phyloP scores from a whole-genome alignment of 2,113 vertebrate species.

The Peromyscus californicus region DNA sequence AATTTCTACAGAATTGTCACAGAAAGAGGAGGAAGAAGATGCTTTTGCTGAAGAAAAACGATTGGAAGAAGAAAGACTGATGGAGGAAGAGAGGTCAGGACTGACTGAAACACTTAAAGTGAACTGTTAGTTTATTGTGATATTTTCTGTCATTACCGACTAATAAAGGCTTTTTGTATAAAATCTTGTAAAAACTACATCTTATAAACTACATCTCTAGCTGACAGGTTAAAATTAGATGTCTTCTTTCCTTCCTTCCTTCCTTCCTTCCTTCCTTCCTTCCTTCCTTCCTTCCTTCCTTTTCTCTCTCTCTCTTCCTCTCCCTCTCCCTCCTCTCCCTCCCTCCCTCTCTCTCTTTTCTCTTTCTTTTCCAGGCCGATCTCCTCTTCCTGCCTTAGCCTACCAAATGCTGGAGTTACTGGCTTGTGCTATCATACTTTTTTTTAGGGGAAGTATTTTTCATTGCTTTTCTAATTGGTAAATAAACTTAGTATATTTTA shows the following conservation, averaged over 20 bases:
- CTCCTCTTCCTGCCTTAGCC: neutral
- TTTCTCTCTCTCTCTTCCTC: rapidly evolving
- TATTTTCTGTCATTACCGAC: slow-evolving; percentile 18
- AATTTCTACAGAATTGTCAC: slow-evolving; percentile 83
- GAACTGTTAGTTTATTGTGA: slow-evolving; percentile 43
- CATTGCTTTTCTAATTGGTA: slow-evolving; percentile 53
- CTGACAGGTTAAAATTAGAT: slow-evolving; percentile 24
- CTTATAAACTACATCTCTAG: neutral
- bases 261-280: no score
- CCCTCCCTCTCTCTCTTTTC: no score
- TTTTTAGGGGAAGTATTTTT: slow-evolving; percentile 45
- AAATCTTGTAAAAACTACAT: slow-evolving; percentile 31
- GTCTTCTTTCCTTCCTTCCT: neutral
- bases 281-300: no score
- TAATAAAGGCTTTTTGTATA: slow-evolving; percentile 36
- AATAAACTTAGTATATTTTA: neutral
- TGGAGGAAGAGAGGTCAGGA: slow-evolving; percentile 91
- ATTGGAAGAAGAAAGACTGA: slow-evolving; percentile 87
- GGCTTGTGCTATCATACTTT: neutral
- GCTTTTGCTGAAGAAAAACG: slow-evolving; percentile 84
- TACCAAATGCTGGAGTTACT: neutral
- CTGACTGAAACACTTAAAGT: slow-evolving; percentile 31
- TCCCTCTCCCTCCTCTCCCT: neutral
- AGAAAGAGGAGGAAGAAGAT: slow-evolving; percentile 79
- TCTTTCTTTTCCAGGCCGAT: neutral